Percentiles rank a stretch among this genome's conserved stretches.
Conservation (phyloP, 2,888 invertebrate species). For the Agonopterix arenella region DNA sequence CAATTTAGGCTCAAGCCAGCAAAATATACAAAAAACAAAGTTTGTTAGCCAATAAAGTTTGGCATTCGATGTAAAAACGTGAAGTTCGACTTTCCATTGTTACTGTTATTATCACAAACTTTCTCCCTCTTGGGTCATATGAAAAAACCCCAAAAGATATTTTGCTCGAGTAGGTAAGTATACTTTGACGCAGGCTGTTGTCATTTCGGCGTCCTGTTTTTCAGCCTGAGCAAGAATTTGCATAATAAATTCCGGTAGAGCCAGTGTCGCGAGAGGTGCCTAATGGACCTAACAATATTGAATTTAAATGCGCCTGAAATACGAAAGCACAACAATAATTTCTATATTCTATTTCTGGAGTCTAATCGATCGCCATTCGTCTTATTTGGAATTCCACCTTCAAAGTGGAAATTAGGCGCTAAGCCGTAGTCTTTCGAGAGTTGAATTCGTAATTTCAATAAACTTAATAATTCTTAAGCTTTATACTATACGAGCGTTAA, state of each 20-base stretch:
- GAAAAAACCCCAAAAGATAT: background rate
- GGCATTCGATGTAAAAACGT: no score
- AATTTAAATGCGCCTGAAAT: slow-evolving; percentile 15
- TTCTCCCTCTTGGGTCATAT: slow-evolving; percentile 3
- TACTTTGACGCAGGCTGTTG: slow-evolving; percentile 14
- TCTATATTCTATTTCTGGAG: background rate
- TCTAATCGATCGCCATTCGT: slow-evolving; percentile 10
- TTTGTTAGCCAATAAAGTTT: no score
- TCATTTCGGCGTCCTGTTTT: slow-evolving; percentile 20
- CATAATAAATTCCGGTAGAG: slow-evolving; percentile 31
- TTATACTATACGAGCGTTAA: slow-evolving; percentile 7
- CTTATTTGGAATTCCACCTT: slow-evolving; percentile 16
- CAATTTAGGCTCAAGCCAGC: no score
- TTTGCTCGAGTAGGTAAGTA: slow-evolving; percentile 2
- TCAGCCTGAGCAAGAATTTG: slow-evolving; percentile 21
- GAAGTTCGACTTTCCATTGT: slow-evolving; percentile 1
- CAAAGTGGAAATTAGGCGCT: slow-evolving; percentile 35
- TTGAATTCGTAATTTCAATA: slow-evolving; percentile 47
- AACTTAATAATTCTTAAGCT: slow-evolving; percentile 18
- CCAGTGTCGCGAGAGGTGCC: slow-evolving; percentile 15
- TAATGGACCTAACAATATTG: slow-evolving; percentile 17
- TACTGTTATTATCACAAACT: slow-evolving; percentile 2
- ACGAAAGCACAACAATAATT: no score
- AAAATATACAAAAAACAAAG: no score
- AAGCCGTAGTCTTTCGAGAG: slow-evolving; percentile 23